Evolutionary conservation across 1,140 invertebrate species (phyloP).

Genomic region (Diorhabda elongata): DNA sequence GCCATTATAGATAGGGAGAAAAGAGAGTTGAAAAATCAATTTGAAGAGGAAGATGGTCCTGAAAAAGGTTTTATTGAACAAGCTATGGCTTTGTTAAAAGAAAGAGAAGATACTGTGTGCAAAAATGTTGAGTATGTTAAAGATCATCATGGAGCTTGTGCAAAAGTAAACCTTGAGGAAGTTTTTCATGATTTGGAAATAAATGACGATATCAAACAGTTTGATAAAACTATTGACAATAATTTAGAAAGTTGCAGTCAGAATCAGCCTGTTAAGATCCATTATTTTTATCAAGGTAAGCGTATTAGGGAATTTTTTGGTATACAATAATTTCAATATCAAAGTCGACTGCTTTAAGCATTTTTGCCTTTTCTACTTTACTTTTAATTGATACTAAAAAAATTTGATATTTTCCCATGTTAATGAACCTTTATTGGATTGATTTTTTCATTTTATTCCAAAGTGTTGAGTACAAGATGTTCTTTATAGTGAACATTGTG

Average conservation of each 20-base stretch:
- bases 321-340: no score
- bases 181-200: not conserved
- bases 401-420: no score
- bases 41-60: slow-evolving; percentile 67
- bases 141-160: not conserved
- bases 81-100: slow-evolving; percentile 63
- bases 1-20: slow-evolving; percentile 71
- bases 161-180: not conserved
- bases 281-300: slow-evolving; percentile 83
- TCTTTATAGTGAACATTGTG: slow-evolving; percentile 23
- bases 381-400: no score
- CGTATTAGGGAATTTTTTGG: not conserved
- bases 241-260: slow-evolving; percentile 17
- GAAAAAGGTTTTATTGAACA: slow-evolving; percentile 83
- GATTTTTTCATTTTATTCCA: slow-evolving; percentile 17
- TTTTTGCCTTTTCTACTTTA: no score
- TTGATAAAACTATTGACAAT: not conserved
- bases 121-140: not conserved
- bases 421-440: no score
- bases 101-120: slow-evolving; percentile 35
- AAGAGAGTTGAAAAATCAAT: slow-evolving; percentile 60
- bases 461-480: slow-evolving; percentile 37
- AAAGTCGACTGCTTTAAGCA: no score
- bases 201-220: not conserved
- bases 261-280: slow-evolving; percentile 24